phyloP scores from a whole-genome alignment of 2,797 vertebrate species.

The Myripristis murdjan region DNA sequence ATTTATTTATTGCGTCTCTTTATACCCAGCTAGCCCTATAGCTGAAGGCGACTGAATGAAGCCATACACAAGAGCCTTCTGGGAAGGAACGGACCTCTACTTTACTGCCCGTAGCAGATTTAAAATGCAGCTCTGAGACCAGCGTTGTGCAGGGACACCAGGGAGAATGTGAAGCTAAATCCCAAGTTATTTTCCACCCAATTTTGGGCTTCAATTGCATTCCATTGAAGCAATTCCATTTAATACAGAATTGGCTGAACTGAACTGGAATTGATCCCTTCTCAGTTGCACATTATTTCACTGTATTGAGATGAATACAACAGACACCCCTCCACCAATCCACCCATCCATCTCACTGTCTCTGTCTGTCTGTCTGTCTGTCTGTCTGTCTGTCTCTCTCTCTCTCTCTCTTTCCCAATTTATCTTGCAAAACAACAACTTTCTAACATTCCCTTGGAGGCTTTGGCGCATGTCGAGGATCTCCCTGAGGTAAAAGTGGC shows the following conservation, averaged over 20 bases:
- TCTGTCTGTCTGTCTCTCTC: conserved; percentile 31
- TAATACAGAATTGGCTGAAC: conserved; percentile 3
- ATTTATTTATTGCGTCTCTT: conserved; percentile 15
- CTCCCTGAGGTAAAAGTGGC: conserved; percentile 77
- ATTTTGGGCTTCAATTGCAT: conserved; percentile 36
- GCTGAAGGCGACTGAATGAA: conserved; percentile 25
- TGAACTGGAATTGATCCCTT: conserved; percentile 32
- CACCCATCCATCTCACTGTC: conserved; percentile 12
- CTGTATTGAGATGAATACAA: conserved; percentile 36
- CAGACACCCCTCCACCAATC: not conserved
- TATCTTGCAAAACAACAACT: conserved; percentile 67
- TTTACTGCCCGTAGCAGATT: conserved; percentile 9
- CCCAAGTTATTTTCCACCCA: conserved; percentile 53
- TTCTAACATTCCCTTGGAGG: conserved; percentile 60
- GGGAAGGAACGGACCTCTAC: not conserved
- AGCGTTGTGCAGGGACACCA: conserved; percentile 5
- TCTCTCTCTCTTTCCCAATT: conserved; percentile 45
- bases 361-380: too few relatives aligned
- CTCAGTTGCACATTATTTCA: conserved; percentile 35
- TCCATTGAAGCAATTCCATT: conserved; percentile 22
- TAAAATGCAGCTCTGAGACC: not conserved
- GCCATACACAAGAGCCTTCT: conserved; percentile 24
- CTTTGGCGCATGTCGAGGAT: conserved; percentile 53
- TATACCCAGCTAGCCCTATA: not conserved
- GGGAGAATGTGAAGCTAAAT: conserved; percentile 34